Evolutionary conservation across 2,113 vertebrate genomes (phyloP), one percentile per base, ranked within the genome.

Genomic region (Empidonax traillii): DNA sequence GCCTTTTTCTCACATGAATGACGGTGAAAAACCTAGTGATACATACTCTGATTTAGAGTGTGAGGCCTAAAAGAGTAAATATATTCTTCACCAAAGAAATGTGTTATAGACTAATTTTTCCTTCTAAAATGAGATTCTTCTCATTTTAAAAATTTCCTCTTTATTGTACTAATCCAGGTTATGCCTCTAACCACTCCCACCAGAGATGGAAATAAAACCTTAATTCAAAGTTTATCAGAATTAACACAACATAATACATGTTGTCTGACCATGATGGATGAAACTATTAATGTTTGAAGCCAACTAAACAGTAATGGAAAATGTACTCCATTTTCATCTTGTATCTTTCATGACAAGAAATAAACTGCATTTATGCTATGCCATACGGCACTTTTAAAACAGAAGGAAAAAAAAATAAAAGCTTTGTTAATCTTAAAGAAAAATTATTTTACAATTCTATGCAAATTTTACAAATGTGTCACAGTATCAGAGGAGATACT

Each of bases 391-490:
- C 28, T 93, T 95, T 49, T 49, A 67, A 77, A 61, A 43, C 8
- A 67, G 19, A 44, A 53, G 8, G 5, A 67, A 85, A 88, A 78
- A 78, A 78, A 49, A 59, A 51, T 31, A 61, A 79, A 89, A 66
- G 18, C 19, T 76, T 78, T 83, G 75, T 33, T 93, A 86, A 89
- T 85, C 55, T 56, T 74, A 55, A 62, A 80, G 66, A 80, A 93
- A 91, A 93, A 87, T 58, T 56, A 92, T 81, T 94, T 96, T 80
- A 90, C 62, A 73, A 72, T 93, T 93, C 74, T 39, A 80, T 88
- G 75, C 25, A 80, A 96, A 95, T 94, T 65, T 87, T 96, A 77
- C 52, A 96, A 94, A 85, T 19, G 28, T 88, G 87, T 83, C 65
- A 93, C 53, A 80, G 89, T 77, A 95, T 84, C 59, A 93, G 44